Base-by-base conservation (phyloP, 2,113 vertebrate genomes). In the Origma solitaria region DNA sequence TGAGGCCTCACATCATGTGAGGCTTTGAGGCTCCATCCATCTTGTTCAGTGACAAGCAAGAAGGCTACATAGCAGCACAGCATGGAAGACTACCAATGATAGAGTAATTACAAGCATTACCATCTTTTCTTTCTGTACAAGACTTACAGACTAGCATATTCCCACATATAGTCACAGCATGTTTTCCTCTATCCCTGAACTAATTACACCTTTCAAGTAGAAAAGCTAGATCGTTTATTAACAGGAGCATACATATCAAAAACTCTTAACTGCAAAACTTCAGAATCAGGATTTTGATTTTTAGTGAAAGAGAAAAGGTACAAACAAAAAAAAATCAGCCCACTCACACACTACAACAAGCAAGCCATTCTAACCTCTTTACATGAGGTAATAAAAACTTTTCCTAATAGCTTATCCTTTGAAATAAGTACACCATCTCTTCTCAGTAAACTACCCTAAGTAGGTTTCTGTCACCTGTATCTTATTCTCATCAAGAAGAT, bases 361-460 rank as follows among this genome's bases (percentile, higher is more conserved):
- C 12, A 77, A 84, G 62, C 2, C 1, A 3, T 28, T 64, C 12
- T 27, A 44, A 47, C 4, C 2, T n/a, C 21, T 6, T 44, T 28
- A 37, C 0, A 8, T 9, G 7, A 37, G 1, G 0, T 3, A 81
- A 33, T 1, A 27, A 57, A 45, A 20, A 1, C 2, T 7, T 60
- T 35, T 40, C 22, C 3, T 38, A 83, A 42, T 2, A 73, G 2
- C 6, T 50, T 44, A 35, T 4, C 1, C 9, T 35, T 40, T n/a
- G 2, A 53, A 42, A 66, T 11, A 75, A 31, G 0, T 10, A 42
- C 7, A 69, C 2, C 1, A n/a, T 1, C 1, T 20, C 1, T 3
- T 23, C 14, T 45, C 17, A 65, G 17, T 6, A 33, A 78, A 45
- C 23, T 13, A 33, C 31, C 18, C 7, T 38, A 47, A 47, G 1